A percentile compares a stretch with the other conserved stretches of the same genome.
Evolutionary conservation across 1,140 invertebrate species (phyloP).

Genomic region (Drosophila eugracilis): DNA sequence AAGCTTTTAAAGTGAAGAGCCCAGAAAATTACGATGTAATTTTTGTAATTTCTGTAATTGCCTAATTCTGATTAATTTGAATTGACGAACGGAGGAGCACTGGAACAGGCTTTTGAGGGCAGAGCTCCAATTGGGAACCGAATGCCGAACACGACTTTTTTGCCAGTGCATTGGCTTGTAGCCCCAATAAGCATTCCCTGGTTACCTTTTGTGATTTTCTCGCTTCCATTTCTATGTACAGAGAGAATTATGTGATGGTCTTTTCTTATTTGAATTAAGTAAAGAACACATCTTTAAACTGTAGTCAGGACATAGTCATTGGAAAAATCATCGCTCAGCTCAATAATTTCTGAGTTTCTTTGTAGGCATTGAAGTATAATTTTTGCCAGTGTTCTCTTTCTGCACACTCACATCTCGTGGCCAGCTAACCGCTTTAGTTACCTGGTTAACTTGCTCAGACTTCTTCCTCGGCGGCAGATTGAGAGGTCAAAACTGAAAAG

Average conservation of each 20-base stretch:
- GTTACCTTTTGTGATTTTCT: constrained; percentile 14
- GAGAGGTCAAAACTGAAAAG: constrained; percentile 73
- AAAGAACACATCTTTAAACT: no score
- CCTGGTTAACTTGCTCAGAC: constrained; percentile 11
- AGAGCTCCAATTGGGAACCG: constrained; percentile 37
- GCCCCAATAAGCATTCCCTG: constrained; percentile 34
- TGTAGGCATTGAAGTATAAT: background rate
- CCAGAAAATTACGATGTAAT: constrained; percentile 83
- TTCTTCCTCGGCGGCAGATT: constrained; percentile 68
- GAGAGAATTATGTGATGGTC: background rate
- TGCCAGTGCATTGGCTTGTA: constrained; percentile 34
- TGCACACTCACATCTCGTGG: constrained; percentile 13
- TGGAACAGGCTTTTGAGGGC: background rate
- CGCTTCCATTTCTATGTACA: constrained; percentile 11
- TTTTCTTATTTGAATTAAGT: background rate
- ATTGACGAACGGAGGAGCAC: constrained; percentile 56
- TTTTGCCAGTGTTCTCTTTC: constrained; percentile 10
- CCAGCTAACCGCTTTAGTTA: constrained; percentile 41
- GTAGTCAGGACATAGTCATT: no score
- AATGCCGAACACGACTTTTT: constrained; percentile 42
- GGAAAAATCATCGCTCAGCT: no score
- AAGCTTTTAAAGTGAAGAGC: constrained; percentile 81
- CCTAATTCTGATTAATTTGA: constrained; percentile 85
- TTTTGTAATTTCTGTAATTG: constrained; percentile 85
- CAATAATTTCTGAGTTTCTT: no score